These are phyloP conservation scores for Urechis unicinctus DNA, from an alignment of 2,888 invertebrate genomes.

Conservation along the genomic window DNA sequence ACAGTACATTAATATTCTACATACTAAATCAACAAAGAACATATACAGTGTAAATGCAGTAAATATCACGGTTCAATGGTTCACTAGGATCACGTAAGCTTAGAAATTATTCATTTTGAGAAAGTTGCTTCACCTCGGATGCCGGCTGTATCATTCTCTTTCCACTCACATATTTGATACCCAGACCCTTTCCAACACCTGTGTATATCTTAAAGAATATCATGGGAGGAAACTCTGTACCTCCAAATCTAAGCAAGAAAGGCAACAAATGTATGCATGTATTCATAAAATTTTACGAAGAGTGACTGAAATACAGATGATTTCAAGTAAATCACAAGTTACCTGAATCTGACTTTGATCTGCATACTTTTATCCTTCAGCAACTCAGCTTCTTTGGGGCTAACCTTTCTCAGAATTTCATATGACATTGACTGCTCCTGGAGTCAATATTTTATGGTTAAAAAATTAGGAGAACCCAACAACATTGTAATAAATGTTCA, in stretches of 20 bases:
- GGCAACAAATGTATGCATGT: too few relatives aligned
- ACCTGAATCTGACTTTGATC: conserved; percentile 34
- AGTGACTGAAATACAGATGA: not conserved
- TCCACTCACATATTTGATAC: conserved; percentile 46
- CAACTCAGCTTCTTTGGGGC: conserved; percentile 45
- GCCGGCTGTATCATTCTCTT: conserved; percentile 43
- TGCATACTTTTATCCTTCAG: conserved; percentile 39
- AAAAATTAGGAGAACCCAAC: not conserved
- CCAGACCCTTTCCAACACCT: conserved; percentile 26
- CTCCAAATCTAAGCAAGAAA: conserved; percentile 42
- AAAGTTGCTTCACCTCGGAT: conserved; percentile 33
- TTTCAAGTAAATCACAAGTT: not conserved
- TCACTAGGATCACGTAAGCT: not conserved
- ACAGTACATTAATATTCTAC: too few relatives aligned
- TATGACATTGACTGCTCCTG: conserved; percentile 46
- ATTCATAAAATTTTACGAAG: too few relatives aligned
- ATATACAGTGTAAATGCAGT: too few relatives aligned
- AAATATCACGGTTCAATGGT: too few relatives aligned
- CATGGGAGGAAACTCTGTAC: conserved; percentile 47
- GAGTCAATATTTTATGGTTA: not conserved
- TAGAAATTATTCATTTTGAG: too few relatives aligned
- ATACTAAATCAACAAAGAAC: too few relatives aligned
- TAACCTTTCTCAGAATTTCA: conserved; percentile 46
- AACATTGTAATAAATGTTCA: too few relatives aligned
- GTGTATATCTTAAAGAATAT: conserved; percentile 48